A percentile compares a stretch with the other conserved stretches of the same genome.
These are phyloP conservation scores for Anagyrus pseudococci DNA, from an alignment of 2,888 invertebrate species.

Conservation along the genomic window DNA sequence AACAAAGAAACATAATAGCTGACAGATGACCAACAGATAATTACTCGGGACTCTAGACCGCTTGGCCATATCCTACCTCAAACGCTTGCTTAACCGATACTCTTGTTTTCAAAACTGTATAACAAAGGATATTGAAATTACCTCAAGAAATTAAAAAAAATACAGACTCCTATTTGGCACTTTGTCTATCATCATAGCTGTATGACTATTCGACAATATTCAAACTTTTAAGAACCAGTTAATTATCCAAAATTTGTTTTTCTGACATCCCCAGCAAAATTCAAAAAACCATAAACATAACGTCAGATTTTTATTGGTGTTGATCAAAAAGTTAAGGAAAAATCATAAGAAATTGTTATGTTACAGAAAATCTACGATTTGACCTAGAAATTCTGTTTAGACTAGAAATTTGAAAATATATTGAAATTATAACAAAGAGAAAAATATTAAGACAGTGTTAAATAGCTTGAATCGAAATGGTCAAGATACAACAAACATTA, in stretches of 20 bases:
- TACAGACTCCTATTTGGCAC: constrained; percentile 18
- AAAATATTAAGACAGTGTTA: not conserved
- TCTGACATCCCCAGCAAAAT: not conserved
- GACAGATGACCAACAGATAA: constrained; percentile 20
- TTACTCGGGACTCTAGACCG: constrained; percentile 12
- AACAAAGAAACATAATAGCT: constrained; percentile 16
- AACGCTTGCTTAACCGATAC: constrained; percentile 26
- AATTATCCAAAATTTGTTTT: constrained; percentile 1
- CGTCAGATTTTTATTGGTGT: not conserved
- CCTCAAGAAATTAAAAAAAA: constrained; percentile 5
- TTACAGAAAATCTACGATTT: not conserved
- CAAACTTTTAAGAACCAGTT: not conserved
- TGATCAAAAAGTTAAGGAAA: not conserved
- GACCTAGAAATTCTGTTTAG: not conserved
- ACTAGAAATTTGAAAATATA: no score
- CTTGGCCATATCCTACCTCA: constrained; percentile 19
- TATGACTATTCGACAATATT: constrained; percentile 4
- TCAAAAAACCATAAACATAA: no score
- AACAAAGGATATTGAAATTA: constrained; percentile 15
- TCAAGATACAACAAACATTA: no score
- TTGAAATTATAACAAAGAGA: no score
- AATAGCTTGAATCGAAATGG: not conserved
- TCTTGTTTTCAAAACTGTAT: constrained; percentile 14
- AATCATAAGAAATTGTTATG: not conserved
- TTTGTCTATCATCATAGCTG: not conserved